Evolutionary conservation across 2,113 vertebrate species (phyloP).

Genomic region (Istiophorus platypterus): DNA sequence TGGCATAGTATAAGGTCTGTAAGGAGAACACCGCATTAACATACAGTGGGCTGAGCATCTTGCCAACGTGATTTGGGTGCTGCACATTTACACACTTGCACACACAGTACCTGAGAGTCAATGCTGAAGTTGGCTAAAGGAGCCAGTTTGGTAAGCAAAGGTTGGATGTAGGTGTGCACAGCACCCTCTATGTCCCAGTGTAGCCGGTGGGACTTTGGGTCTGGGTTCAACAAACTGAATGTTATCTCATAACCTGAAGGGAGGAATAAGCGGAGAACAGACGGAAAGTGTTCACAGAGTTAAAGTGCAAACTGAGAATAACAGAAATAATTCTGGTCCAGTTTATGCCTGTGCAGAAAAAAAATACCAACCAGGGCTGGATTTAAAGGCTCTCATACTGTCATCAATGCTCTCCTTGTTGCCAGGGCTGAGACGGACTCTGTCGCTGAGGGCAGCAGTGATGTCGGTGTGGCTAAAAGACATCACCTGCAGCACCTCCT

Average conservation of each 20-base stretch:
- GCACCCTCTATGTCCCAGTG: constrained; percentile 94
- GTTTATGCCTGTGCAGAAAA: constrained; percentile 11
- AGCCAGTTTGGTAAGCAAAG: constrained; percentile 89
- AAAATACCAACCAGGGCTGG: constrained; percentile 89
- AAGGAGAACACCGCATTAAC: background rate
- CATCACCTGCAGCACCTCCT: constrained; percentile 88
- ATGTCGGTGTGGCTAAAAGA: constrained; percentile 91
- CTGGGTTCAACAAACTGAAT: constrained; percentile 95
- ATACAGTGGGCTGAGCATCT: background rate
- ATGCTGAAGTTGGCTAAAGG: constrained; percentile 93
- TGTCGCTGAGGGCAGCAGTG: constrained; percentile 87
- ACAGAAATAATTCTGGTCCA: background rate
- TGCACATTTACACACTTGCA: background rate
- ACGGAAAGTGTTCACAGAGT: background rate
- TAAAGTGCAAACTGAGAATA: background rate
- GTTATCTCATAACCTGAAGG: constrained; percentile 95
- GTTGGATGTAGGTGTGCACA: constrained; percentile 87
- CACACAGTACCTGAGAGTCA: constrained; percentile 91
- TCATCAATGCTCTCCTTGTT: constrained; percentile 84
- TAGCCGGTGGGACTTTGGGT: constrained; percentile 91
- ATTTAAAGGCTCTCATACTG: constrained; percentile 92
- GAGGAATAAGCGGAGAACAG: background rate
- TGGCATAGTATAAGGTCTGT: constrained; percentile 92
- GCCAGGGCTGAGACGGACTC: constrained; percentile 84
- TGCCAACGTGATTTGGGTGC: background rate